Base-by-base conservation (phyloP, 2,888 invertebrate species). In the Dicranocentrus wangi region DNA sequence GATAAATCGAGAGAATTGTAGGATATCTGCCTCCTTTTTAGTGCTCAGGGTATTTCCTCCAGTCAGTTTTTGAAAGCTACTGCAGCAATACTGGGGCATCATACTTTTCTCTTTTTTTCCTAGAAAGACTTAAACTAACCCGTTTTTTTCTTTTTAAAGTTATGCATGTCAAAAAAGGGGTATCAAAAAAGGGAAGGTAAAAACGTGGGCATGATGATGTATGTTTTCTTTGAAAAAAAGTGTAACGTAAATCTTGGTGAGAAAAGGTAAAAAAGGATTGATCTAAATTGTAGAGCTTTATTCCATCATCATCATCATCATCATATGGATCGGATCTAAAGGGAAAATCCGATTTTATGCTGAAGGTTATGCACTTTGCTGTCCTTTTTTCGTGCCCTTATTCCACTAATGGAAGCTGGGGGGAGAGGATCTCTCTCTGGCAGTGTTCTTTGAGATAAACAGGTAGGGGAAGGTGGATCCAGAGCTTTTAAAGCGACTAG, bases 281-380 rank as follows among this genome's bases (percentile, higher is more conserved):
- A 61, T 61, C 60, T 61, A 43, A 61, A 60, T 61, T 51, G 61
- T 27, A 42, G 17, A 61, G 71, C 60, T 69, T 43, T 39, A 58
- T n/a, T n/a, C n/a, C n/a, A n/a, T n/a, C n/a, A n/a, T n/a, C n/a
- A n/a, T n/a, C n/a, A n/a, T n/a, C n/a, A n/a, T 42, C 58, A 70
- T 70, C 72, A 61, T 60, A 72, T 47, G 47, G 61, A 61, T 43
- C 43, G 47, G 32, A 43, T 43, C 25, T 60, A 60, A 39, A 13
- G 13, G 13, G 13, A 42, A 72, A 72, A 72, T 72, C 72, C 61
- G 72, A 72, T 72, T 72, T 72, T 21, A 21, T 27, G 19, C 28
- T 61, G 61, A 61, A 61, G 72, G 61, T 72, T 61, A 72, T 61
- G 72, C 61, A 72, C 72, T 72, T 61, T 53, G n/a, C n/a, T n/a